These are phyloP conservation scores for Doris montereyensis DNA, from an alignment of 2,888 invertebrate species.

Conservation along the genomic window DNA sequence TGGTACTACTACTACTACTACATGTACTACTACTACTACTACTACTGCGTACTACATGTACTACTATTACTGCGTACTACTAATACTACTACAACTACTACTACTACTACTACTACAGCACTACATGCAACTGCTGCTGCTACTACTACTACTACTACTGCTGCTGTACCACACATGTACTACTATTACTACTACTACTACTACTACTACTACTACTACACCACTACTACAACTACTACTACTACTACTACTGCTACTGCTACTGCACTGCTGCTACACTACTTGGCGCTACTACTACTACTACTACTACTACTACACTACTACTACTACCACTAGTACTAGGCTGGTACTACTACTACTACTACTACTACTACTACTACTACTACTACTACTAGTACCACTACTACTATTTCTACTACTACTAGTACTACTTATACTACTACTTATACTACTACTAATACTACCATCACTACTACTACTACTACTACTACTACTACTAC, in stretches of 20 bases:
- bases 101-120: not conserved
- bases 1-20: conserved; percentile 3
- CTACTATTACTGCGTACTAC: too few species aligned
- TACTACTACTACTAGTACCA: conserved; percentile 8
- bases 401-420: too few species aligned
- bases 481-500: not conserved
- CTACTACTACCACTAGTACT: too few species aligned
- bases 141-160: not conserved
- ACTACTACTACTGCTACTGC: too few species aligned
- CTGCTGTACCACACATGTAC: too few species aligned
- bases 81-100: not conserved
- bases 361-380: conserved; percentile 29
- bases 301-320: not conserved
- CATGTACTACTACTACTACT: conserved; percentile 1
- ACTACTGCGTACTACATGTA: conserved; percentile 6
- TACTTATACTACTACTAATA: too few species aligned
- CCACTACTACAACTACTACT: too few species aligned
- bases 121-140: too few species aligned
- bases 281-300: not conserved
- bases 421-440: too few species aligned
- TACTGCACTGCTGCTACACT: too few species aligned
- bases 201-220: too few species aligned
- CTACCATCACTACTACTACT: not conserved
- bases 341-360: conserved; percentile 4
- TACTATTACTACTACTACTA: too few species aligned